phyloP scores from a whole-genome alignment of 2,888 invertebrate genomes.

The Podotricha telesiphe region DNA sequence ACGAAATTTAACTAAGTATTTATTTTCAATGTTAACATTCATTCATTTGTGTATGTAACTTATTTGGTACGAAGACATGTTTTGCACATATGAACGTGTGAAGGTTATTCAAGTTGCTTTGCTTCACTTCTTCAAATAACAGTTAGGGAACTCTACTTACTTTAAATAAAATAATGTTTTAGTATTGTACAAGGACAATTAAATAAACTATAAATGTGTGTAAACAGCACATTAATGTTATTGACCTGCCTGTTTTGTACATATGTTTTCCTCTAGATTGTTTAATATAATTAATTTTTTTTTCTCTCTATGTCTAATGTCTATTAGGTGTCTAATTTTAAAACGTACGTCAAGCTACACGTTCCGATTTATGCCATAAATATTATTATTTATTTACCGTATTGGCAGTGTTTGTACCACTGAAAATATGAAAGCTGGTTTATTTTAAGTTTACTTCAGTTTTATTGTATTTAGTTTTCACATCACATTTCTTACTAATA shows the following conservation, averaged over 20 bases:
- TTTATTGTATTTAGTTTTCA: not conserved
- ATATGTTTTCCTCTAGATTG: constrained; percentile 4
- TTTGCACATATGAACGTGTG: constrained; percentile 42
- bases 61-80: constrained; percentile 15
- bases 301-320: not conserved
- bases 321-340: constrained; percentile 2
- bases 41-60: constrained; percentile 10
- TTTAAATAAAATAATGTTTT: not conserved
- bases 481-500: not conserved
- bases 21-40: constrained; percentile 25
- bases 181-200: not conserved
- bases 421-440: not conserved
- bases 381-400: constrained; percentile 1
- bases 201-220: not conserved
- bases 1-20: constrained; percentile 25
- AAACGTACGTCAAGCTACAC: not conserved
- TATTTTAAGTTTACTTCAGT: not conserved
- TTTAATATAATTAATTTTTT: not conserved
- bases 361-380: not conserved
- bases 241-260: constrained; percentile 4
- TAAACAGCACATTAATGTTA: not conserved
- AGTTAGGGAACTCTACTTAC: not conserved
- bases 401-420: constrained; percentile 1
- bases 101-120: constrained; percentile 37
- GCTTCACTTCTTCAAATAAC: not conserved